Evolutionary conservation across 53 echinoderm and acorn worm genomes (phyloP), one percentile per base, ranked within the genome.

Genomic region (Antedon mediterranea): DNA sequence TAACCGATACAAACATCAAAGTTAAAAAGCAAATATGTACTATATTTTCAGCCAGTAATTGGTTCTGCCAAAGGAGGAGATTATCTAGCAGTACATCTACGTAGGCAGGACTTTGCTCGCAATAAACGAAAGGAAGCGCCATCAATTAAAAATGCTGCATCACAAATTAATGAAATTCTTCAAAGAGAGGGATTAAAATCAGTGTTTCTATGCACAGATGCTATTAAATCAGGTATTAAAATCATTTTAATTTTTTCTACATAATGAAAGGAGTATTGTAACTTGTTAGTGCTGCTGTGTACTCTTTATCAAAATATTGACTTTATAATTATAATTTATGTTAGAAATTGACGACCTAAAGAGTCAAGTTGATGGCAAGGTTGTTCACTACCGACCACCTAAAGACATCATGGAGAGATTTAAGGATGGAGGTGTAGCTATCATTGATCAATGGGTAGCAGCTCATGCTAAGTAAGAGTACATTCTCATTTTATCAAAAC

Each of bases 401-500:
- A 88, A 89, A 34, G 83, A 79, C 31, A 79, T 98, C 28, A 81
- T 86, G 23, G 88, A 98, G 42, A 88, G 90, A 42, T 98, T 86
- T 77, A 98, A 83, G 78, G 98, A 98, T 77, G 98, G 98, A 0
- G 98, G 98, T 18, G 88, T 98, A 32, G 98, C 98, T 32, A 98
- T 98, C 71, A 98, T 98, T 81, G 98, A 97, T 77, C 98, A 97
- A 37, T 97, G 98, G 98, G 93, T 97, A 76, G 92, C 92, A 81
- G 92, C 98, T 3, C 98, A 97, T 90, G 98, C 98, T 74, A 97
- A 92, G 98, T 97, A 71, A 13, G 88, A 41, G 23, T 57, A 57
- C 57, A 57, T 37, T 37, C n/a, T n/a, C n/a, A n/a, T n/a, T n/a
- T n/a, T n/a, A n/a, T n/a, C n/a, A n/a, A n/a, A n/a, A n/a, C n/a